phyloP scores from a whole-genome alignment of 2,888 invertebrate species.

The Chirona hameri region DNA sequence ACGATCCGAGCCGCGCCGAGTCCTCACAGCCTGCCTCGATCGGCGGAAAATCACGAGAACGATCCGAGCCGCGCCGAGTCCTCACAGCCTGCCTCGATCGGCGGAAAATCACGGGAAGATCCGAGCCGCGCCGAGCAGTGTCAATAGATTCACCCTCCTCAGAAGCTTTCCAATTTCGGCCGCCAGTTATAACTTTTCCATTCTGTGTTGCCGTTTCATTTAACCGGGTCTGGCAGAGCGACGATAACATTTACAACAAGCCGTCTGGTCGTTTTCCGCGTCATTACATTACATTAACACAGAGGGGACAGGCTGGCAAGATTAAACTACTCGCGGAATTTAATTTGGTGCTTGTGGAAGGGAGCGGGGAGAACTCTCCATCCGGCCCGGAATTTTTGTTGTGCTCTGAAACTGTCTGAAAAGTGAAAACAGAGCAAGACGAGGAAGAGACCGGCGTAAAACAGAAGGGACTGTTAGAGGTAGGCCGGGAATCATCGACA shows the following conservation, averaged over 20 bases:
- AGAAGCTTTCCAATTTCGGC: conserved; percentile 1
- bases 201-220: conserved; percentile 1
- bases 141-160: background rate
- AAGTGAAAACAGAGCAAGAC: background rate
- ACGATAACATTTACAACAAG: conserved; percentile 3
- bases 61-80: too few relatives aligned
- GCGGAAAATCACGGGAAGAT: background rate
- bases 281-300: conserved; percentile 9
- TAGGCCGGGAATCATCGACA: too few relatives aligned
- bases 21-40: too few relatives aligned
- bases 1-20: too few relatives aligned
- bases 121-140: too few relatives aligned
- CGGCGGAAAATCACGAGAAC: too few relatives aligned
- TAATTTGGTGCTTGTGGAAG: conserved; percentile 13
- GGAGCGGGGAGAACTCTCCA: background rate
- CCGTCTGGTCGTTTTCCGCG: background rate
- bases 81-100: too few relatives aligned
- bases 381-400: background rate
- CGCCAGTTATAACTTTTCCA: background rate
- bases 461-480: too few relatives aligned
- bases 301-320: background rate
- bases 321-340: conserved; percentile 7
- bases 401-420: background rate
- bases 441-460: background rate
- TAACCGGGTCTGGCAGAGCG: background rate